phyloP scores from a whole-genome alignment of 2,797 vertebrate genomes.

The Loris lydekkerianus region DNA sequence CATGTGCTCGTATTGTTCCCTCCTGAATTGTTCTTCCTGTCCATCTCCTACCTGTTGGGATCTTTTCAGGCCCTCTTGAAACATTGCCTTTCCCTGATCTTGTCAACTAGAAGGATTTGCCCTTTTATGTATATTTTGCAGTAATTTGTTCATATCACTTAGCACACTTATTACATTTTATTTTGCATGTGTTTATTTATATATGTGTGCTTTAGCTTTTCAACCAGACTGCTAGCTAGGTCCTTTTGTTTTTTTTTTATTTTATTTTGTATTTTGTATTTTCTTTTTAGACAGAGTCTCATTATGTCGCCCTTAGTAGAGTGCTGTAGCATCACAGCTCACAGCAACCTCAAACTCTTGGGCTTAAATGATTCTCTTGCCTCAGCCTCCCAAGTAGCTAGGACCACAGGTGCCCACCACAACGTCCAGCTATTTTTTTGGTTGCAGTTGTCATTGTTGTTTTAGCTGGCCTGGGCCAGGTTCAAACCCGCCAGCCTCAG shows the following conservation, averaged over 20 bases:
- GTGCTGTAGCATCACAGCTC: too few species aligned
- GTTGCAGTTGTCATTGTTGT: too few species aligned
- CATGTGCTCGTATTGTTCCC: not conserved
- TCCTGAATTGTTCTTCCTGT: not conserved
- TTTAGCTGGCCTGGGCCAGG: too few species aligned
- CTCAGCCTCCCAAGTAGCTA: too few species aligned
- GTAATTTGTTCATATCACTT: not conserved
- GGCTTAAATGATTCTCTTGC: too few species aligned
- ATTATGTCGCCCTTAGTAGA: too few species aligned
- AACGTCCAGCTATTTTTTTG: too few species aligned
- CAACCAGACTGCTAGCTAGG: not conserved
- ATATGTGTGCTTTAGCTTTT: not conserved
- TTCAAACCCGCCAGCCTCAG: too few species aligned
- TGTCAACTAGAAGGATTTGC: not conserved
- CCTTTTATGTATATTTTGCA: not conserved
- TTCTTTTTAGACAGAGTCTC: too few species aligned
- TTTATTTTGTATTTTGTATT: too few species aligned
- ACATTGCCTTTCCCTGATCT: slow-evolving; percentile 22
- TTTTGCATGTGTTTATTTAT: not conserved
- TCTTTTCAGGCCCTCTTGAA: not conserved
- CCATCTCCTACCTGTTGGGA: not conserved
- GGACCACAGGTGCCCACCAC: too few species aligned
- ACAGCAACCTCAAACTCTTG: too few species aligned
- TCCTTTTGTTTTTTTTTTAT: not conserved
- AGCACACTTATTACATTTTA: not conserved